Base-by-base conservation (phyloP, 2,888 invertebrate genomes). In the Dynastes grantii region DNA sequence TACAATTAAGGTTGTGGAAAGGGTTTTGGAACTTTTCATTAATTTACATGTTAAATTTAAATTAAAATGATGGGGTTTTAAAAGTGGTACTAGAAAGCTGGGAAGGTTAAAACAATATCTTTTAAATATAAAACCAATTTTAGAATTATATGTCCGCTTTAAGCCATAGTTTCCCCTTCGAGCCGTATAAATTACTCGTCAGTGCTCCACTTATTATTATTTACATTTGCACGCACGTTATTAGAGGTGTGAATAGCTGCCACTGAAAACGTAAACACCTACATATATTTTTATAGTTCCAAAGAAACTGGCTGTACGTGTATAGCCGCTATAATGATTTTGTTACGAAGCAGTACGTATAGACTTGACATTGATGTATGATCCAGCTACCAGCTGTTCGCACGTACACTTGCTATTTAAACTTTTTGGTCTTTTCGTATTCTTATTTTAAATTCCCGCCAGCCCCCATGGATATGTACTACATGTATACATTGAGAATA, bases 381-480 rank as follows among this genome's bases (percentile, higher is more conserved):
- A 67, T 67, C 37, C 4, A 16, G 8, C 45, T 67, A 45, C 65
- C 65, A 67, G 45, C 65, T 67, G 40, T 45, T 67, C 65, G 29
- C 65, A 67, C 45, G 65, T 67, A 67, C 65, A 9, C 65, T 67
- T 40, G 45, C 65, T 40, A 67, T 67, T 67, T 67, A 67, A 45
- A 45, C 65, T 16, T 67, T 67, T 67, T 67, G 65, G 40, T 40
- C 65, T 16, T 67, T 45, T 67, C 40, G 4, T 67, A 27, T 67
- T 67, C 45, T 45, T 45, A 67, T 67, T 67, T 67, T 67, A 40
- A 40, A 67, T 67, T 40, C 16, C 22, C 65, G 45, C 16, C 65
- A 13, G 9, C 27, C 45, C 16, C n/a, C 65, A n/a, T 16, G 37
- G n/a, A 67, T 40, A 22, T 45, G n/a, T 11, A 22, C 53, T 16